A percentile compares a stretch with the other conserved stretches of the same genome.
Evolutionary conservation across 1,140 invertebrate genomes (phyloP).

Genomic region (Thaumetopoea pityocampa): DNA sequence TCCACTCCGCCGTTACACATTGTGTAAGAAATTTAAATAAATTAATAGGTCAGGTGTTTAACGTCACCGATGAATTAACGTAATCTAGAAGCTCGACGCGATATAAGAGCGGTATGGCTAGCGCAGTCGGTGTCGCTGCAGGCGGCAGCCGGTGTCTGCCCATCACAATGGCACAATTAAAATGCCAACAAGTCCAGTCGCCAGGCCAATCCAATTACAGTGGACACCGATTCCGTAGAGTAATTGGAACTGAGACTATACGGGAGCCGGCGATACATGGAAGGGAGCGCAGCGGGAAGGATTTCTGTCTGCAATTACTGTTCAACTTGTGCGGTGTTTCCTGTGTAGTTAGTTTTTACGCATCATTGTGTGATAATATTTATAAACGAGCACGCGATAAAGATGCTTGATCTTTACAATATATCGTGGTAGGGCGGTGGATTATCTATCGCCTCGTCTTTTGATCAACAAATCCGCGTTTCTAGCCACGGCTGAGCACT

Average conservation of each 20-base stretch:
- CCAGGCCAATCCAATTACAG: slow-evolving; percentile 73
- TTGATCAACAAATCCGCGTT: too few species aligned
- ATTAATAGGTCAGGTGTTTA: too few species aligned
- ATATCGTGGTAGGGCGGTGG: too few species aligned
- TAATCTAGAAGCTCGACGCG: slow-evolving; percentile 33
- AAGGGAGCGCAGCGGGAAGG: slow-evolving; percentile 21
- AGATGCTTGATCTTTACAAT: too few species aligned
- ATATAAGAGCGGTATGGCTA: slow-evolving; percentile 59
- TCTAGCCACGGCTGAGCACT: too few species aligned
- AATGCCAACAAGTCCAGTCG: slow-evolving; percentile 73
- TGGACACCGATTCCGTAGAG: slow-evolving; percentile 70
- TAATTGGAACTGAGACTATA: slow-evolving; percentile 65
- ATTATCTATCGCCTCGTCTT: too few species aligned
- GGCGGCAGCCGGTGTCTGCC: slow-evolving; percentile 44
- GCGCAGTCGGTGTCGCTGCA: slow-evolving; percentile 43
- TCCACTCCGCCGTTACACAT: too few species aligned
- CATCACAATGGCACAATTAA: slow-evolving; percentile 75
- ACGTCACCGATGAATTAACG: slow-evolving; percentile 42
- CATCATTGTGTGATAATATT: too few species aligned
- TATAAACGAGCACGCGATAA: too few species aligned
- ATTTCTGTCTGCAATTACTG: slow-evolving; percentile 25
- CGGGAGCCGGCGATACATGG: slow-evolving; percentile 55
- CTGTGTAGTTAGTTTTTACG: slow-evolving; percentile 6
- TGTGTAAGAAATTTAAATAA: too few species aligned
- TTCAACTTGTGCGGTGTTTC: slow-evolving; percentile 12